These are phyloP conservation scores for Dicrostonyx torquatus DNA, from an alignment of 2,797 vertebrate species.

Conservation along the genomic window DNA sequence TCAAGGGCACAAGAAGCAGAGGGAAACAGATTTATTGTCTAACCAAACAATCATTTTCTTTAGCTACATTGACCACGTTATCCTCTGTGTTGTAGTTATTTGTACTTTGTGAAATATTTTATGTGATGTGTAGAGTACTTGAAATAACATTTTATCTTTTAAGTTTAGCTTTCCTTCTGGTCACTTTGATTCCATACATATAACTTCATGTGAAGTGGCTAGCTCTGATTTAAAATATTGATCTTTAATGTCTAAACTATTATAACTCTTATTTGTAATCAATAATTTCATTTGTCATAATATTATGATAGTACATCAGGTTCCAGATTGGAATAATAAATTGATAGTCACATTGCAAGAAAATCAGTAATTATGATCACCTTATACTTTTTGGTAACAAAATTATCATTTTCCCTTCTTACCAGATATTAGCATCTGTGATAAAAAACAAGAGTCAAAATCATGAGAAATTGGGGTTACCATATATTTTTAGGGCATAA, in stretches of 20 bases:
- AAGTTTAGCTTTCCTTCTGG: not conserved
- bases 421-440: not conserved
- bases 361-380: not conserved
- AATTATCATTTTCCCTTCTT: not conserved
- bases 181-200: not conserved
- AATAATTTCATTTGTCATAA: not conserved
- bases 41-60: not conserved
- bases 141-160: not conserved
- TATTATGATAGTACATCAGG: not conserved
- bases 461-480: not conserved
- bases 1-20: not conserved
- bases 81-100: not conserved
- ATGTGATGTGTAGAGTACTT: not conserved
- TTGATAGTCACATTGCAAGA: not conserved
- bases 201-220: not conserved
- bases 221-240: not conserved
- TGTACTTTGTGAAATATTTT: not conserved
- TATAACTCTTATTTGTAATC: not conserved
- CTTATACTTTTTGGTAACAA: not conserved
- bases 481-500: not conserved
- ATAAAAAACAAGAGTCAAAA: not conserved
- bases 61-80: not conserved
- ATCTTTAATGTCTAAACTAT: not conserved
- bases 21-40: not conserved
- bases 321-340: not conserved